These are phyloP conservation scores for Fragum fragum DNA, from an alignment of 2,888 invertebrate species.

Conservation along the genomic window DNA sequence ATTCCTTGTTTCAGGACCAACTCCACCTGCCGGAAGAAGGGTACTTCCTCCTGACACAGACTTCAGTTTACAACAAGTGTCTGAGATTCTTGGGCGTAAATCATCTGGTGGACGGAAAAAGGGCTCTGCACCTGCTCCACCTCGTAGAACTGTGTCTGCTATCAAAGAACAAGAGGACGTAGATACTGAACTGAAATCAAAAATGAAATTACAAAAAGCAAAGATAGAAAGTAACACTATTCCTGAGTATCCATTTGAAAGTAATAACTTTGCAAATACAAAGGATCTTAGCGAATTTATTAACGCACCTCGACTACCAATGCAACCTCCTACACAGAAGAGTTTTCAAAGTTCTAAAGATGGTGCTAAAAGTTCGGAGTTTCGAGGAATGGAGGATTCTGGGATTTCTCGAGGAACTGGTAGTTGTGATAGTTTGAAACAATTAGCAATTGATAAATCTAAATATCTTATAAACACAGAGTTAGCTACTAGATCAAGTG, in stretches of 20 bases:
- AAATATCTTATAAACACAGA: constrained; percentile 81
- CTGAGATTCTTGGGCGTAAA: constrained; percentile 78
- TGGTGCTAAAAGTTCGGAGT: constrained; percentile 58
- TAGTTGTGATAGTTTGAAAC: constrained; percentile 80
- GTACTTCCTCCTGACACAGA: constrained; percentile 80
- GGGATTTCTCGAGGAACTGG: constrained; percentile 73
- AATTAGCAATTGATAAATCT: constrained; percentile 80
- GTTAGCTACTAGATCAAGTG: constrained; percentile 74
- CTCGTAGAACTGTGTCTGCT: constrained; percentile 90
- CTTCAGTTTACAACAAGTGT: constrained; percentile 77
- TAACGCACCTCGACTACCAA: constrained; percentile 66
- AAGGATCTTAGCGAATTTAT: constrained; percentile 69
- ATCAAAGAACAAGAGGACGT: constrained; percentile 62
- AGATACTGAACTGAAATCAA: constrained; percentile 81
- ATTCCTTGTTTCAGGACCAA: constrained; percentile 82
- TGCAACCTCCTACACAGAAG: constrained; percentile 72
- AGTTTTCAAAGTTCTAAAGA: constrained; percentile 67
- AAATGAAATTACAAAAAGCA: constrained; percentile 82
- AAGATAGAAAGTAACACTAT: constrained; percentile 80
- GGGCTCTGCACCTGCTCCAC: constrained; percentile 94
- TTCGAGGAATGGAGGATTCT: constrained; percentile 72
- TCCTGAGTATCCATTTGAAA: constrained; percentile 72
- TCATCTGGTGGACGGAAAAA: constrained; percentile 73
- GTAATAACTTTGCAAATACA: constrained; percentile 64
- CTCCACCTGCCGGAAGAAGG: constrained; percentile 81